Conservation (phyloP, 1,140 invertebrate species). For the Gonioctena quinquepunctata region DNA sequence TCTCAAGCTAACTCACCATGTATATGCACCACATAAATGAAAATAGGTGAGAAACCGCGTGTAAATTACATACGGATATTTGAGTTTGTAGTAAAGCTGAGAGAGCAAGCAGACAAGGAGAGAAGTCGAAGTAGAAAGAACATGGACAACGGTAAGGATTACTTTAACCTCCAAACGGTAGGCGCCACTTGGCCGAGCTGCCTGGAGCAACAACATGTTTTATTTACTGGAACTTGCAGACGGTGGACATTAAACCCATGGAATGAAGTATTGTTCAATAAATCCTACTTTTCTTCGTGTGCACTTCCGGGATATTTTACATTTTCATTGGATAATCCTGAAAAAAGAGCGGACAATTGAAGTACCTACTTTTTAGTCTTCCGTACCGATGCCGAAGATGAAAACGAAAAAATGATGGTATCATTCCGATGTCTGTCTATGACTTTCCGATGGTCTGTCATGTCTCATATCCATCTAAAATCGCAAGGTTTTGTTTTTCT, state of each 20-base stretch:
- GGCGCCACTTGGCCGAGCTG: slow-evolving; percentile 25
- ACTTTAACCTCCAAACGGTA: slow-evolving; percentile 28
- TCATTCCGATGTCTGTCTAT: too few relatives aligned
- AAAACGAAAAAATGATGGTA: neutral
- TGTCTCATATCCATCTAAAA: too few relatives aligned
- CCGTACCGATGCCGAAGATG: neutral
- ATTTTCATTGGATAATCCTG: neutral
- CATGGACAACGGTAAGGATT: slow-evolving; percentile 17
- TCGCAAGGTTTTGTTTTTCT: too few relatives aligned
- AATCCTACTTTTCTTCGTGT: slow-evolving; percentile 14
- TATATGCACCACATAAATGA: neutral
- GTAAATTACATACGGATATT: neutral
- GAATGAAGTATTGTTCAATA: slow-evolving; percentile 20
- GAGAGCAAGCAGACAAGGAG: neutral
- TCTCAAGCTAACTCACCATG: neutral
- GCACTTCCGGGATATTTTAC: slow-evolving; percentile 11
- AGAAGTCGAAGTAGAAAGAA: slow-evolving; percentile 5
- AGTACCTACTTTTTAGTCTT: neutral
- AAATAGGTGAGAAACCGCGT: neutral
- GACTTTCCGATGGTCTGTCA: too few relatives aligned
- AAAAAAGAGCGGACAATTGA: neutral
- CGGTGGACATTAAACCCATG: slow-evolving; percentile 19
- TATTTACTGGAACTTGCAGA: slow-evolving; percentile 24
- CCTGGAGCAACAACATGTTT: slow-evolving; percentile 23
- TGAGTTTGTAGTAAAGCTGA: neutral